Percentiles rank a stretch among this genome's conserved stretches.
phyloP scores from a whole-genome alignment of 2,888 invertebrate genomes.

The Eupithecia exiguata region DNA sequence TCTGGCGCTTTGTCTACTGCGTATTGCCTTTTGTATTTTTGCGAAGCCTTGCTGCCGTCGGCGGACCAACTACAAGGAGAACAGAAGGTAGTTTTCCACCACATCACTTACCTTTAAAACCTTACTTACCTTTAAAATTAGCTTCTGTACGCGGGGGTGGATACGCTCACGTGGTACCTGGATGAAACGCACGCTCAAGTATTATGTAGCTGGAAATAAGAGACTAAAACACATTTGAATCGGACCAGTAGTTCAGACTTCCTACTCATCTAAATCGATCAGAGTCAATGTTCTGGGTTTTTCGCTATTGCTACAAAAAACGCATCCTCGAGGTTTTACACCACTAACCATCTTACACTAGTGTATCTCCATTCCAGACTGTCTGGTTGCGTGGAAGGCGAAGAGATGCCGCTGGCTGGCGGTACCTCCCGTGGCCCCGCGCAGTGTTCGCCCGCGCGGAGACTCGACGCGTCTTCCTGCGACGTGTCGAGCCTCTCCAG shows the following conservation, averaged over 20 bases:
- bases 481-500: constrained; percentile 80
- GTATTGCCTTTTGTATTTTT: constrained; percentile 93
- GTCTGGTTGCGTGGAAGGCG: constrained; percentile 76
- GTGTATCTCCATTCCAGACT: constrained; percentile 60
- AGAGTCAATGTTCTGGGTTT: not conserved
- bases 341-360: not conserved
- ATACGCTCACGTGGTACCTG: not conserved
- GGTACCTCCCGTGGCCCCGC: constrained; percentile 70
- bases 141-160: not conserved
- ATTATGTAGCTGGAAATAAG: not conserved
- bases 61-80: constrained; percentile 85
- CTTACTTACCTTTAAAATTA: no score
- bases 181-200: not conserved
- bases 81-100: constrained; percentile 69
- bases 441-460: constrained; percentile 77
- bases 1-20: constrained; percentile 91
- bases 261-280: not conserved
- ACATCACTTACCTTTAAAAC: not conserved
- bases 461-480: constrained; percentile 79
- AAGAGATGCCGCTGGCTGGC: constrained; percentile 78
- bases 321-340: not conserved
- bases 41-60: constrained; percentile 89
- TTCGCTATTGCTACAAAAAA: not conserved
- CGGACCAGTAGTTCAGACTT: not conserved
- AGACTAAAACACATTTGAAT: not conserved